A percentile compares a stretch with the other conserved stretches of the same genome.
Evolutionary conservation across 2,797 vertebrate species (phyloP).

Genomic region (Sarcophilus harrisii): DNA sequence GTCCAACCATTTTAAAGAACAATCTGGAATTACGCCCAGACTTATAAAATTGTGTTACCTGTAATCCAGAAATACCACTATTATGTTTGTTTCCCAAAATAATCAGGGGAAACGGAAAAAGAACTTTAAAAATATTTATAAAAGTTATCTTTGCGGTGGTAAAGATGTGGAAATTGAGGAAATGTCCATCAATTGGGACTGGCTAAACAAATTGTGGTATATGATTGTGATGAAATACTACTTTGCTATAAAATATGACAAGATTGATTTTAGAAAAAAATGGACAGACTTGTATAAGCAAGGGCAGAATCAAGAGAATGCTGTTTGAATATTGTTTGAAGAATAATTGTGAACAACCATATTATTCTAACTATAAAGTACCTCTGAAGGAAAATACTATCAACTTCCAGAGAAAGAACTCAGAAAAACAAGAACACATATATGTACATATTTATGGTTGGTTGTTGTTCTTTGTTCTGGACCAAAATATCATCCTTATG

Average conservation of each 20-base stretch:
- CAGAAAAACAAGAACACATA: background rate
- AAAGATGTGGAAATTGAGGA: background rate
- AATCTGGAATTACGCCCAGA: background rate
- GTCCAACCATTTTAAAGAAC: background rate
- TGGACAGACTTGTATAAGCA: background rate
- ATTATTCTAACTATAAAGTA: background rate
- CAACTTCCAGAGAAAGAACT: background rate
- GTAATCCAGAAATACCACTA: background rate
- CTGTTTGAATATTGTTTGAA: background rate
- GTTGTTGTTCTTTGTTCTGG: too few species aligned
- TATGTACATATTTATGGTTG: background rate
- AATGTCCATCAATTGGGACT: background rate
- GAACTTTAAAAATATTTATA: background rate
- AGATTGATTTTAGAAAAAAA: background rate
- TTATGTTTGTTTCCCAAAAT: background rate
- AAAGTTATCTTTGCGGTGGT: background rate
- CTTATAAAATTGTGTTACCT: background rate
- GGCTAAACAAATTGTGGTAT: background rate
- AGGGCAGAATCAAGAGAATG: background rate
- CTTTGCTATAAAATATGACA: background rate
- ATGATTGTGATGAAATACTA: background rate
- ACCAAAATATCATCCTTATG: too few species aligned
- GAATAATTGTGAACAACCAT: background rate
- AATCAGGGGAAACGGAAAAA: background rate
- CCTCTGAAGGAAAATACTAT: background rate